Conservation (phyloP, 1,140 invertebrate genomes). For the Heterodera schachtii region DNA sequence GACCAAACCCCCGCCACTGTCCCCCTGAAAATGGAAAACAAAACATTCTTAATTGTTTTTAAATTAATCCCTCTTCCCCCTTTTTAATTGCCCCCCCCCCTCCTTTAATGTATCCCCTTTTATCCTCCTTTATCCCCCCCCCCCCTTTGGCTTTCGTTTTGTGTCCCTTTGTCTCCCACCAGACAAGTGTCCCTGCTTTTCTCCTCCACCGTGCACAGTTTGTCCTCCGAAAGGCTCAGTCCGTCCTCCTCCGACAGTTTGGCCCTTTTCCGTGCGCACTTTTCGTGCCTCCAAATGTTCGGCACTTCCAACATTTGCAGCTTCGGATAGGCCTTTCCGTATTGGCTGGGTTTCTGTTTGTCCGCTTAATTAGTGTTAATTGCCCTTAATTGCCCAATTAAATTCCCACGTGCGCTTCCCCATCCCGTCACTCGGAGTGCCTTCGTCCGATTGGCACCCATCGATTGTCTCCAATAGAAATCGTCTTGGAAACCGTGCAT, state of each 20-base stretch:
- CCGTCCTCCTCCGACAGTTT: not conserved
- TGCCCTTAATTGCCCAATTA: not conserved
- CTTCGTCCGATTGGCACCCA: not conserved
- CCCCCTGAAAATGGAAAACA: not conserved
- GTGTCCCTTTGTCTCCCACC: not conserved
- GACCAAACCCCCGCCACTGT: slow-evolving; percentile 18
- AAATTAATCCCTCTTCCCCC: not conserved
- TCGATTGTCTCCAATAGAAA: not conserved
- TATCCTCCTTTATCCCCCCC: too few species aligned
- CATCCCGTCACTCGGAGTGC: not conserved
- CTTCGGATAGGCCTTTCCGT: not conserved
- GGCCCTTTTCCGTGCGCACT: not conserved
- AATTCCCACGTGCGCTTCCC: slow-evolving; percentile 3
- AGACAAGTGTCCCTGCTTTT: not conserved
- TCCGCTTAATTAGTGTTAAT: not conserved
- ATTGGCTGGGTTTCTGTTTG: not conserved
- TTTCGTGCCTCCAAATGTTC: slow-evolving; percentile 10
- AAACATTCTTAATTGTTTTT: not conserved
- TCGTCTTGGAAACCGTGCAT: not conserved
- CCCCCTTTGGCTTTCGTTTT: too few species aligned
- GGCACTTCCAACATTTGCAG: slow-evolving; percentile 6
- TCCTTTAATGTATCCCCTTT: too few species aligned
- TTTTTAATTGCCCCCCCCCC: not conserved
- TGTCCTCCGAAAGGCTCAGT: not conserved
- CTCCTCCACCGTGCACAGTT: slow-evolving; percentile 14